phyloP scores from a whole-genome alignment of 1,140 invertebrate genomes.

The Wiebesia pumilae region DNA sequence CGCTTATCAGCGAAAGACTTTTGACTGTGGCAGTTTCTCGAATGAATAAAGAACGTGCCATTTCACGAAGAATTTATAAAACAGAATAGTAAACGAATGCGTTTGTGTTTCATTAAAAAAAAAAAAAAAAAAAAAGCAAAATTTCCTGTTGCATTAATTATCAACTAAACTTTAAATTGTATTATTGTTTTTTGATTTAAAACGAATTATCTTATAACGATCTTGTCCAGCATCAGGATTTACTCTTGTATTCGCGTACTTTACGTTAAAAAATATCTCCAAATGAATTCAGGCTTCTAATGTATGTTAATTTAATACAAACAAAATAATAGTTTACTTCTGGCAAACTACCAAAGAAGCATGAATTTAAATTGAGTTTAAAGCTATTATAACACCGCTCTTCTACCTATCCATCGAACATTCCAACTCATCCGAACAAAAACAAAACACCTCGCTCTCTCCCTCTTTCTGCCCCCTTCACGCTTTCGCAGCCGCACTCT shows the following conservation, averaged over 20 bases:
- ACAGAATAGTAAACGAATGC: too few species aligned
- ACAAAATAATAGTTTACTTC: not conserved
- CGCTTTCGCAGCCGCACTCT: too few species aligned
- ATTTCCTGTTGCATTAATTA: too few species aligned
- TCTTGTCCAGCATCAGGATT: too few species aligned
- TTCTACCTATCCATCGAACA: not conserved
- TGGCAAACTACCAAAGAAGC: not conserved
- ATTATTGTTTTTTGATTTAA: too few species aligned
- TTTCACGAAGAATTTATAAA: too few species aligned
- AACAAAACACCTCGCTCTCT: not conserved
- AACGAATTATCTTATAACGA: too few species aligned
- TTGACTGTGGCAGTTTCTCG: not conserved
- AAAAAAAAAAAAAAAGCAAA: too few species aligned
- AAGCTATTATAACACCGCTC: not conserved
- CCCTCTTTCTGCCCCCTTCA: too few species aligned
- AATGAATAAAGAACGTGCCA: not conserved
- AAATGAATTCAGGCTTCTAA: not conserved
- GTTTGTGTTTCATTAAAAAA: not conserved
- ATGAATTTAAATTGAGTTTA: not conserved
- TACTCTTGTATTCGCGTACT: not conserved
- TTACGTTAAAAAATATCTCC: not conserved
- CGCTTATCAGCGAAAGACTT: not conserved
- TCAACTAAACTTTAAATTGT: too few species aligned
- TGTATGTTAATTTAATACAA: not conserved
- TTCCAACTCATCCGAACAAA: not conserved